Conservation (phyloP, 2,888 invertebrate genomes). For the Acanthacorydalis orientalis region DNA sequence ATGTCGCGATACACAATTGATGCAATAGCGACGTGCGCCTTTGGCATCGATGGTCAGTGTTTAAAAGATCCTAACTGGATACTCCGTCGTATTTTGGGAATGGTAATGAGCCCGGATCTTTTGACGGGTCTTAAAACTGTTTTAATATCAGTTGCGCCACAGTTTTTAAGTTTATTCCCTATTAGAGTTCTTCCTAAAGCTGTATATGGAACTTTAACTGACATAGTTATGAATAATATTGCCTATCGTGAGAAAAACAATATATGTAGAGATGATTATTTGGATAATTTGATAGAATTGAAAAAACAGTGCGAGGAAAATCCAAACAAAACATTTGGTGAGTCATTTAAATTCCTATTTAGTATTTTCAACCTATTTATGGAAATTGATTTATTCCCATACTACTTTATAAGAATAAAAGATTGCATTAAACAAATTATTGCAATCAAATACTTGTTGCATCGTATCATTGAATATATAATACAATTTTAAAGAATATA, state of each 20-base stretch:
- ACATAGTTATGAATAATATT: neutral
- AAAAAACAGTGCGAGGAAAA: neutral
- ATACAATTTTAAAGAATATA: too few relatives aligned
- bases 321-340: too few relatives aligned
- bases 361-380: too few relatives aligned
- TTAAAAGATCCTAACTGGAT: neutral
- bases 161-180: neutral
- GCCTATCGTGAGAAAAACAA: slow-evolving; percentile 1
- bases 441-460: too few relatives aligned
- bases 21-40: too few relatives aligned
- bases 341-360: too few relatives aligned
- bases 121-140: neutral
- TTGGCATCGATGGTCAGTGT: neutral
- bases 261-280: slow-evolving; percentile 2
- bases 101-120: neutral
- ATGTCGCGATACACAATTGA: too few relatives aligned
- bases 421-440: too few relatives aligned
- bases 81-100: neutral
- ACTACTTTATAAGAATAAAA: too few relatives aligned
- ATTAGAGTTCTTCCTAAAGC: neutral
- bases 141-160: neutral
- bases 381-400: too few relatives aligned
- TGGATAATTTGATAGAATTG: slow-evolving; percentile 2
- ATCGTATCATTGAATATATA: too few relatives aligned
- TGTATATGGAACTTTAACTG: neutral